phyloP scores from a whole-genome alignment of 2,113 vertebrate species.

The Brienomyrus brachyistius region DNA sequence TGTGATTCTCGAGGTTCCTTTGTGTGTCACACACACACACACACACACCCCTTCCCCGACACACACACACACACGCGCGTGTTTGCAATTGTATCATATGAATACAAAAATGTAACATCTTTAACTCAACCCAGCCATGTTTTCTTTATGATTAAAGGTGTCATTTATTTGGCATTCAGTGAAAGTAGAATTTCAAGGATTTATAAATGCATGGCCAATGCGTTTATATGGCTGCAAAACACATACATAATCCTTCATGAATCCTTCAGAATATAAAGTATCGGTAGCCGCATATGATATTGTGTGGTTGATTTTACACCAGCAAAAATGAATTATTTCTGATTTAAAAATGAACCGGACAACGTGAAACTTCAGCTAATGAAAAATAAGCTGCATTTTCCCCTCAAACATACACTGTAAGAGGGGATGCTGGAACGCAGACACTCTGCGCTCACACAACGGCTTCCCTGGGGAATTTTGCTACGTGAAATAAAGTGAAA shows the following conservation, averaged over 20 bases:
- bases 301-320: background rate
- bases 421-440: background rate
- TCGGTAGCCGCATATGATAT: background rate
- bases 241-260: background rate
- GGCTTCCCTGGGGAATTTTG: background rate
- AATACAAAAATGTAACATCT: background rate
- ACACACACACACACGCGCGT: background rate
- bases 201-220: background rate
- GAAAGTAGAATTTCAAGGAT: background rate
- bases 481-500: background rate
- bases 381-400: background rate
- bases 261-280: background rate
- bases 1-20: background rate
- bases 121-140: background rate
- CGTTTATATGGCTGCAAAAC: background rate
- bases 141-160: background rate
- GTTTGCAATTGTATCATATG: background rate
- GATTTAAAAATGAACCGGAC: background rate
- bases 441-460: background rate
- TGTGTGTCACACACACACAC: background rate
- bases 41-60: background rate
- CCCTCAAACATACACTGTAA: background rate
- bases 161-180: background rate
- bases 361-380: background rate
- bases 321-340: background rate